Evolutionary conservation across 2,797 vertebrate species (phyloP), one percentile per base, ranked within the genome.

Genomic region (Hydrocynus forskahlii): DNA sequence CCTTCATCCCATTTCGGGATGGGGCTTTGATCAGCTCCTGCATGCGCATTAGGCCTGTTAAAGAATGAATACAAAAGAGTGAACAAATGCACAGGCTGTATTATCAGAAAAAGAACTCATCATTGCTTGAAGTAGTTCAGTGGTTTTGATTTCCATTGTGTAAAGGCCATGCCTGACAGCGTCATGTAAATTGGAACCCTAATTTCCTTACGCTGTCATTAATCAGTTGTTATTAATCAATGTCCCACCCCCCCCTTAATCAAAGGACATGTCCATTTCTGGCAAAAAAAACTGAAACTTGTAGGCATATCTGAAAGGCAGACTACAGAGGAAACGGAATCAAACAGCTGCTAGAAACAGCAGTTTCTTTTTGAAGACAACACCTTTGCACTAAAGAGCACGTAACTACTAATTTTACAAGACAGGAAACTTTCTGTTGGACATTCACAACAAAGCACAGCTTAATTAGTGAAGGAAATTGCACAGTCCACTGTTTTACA

Each of bases 11-110:
- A 84, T 96, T 96, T 88, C 97, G 96, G 76, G 98, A 97, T 4
- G 98, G 98, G 82, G 98, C 98, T 91, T 99, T 99, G 93, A 99
- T 99, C 89, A 99, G 92, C 91, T 99, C 98, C 91, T 99, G 98
- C 92, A 99, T 94, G 78, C 97, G 96, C 93, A 99, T 98, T 80
- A 99, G 92, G 89, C 98, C 98, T 99, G 82, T 76, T 64, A 76
- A 81, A 80, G 57, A 62, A 64, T 72, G 16, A 82, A 29, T 45
- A 84, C 67, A 85, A 78, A 66, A 63, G 25, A 50, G 62, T n/a
- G 59, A 82, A 45, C 7, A 21, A 8, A 81, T 84, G 75, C 50
- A 60, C 55, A 50, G 55, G 25, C 16, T 59, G 71, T 40, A 23
- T 69, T 52, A 40, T 2, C 17, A 71, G 13, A 63, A 29, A 82